These are phyloP conservation scores for Drosophila tristis DNA, from an alignment of 1,140 invertebrate species.

Conservation along the genomic window DNA sequence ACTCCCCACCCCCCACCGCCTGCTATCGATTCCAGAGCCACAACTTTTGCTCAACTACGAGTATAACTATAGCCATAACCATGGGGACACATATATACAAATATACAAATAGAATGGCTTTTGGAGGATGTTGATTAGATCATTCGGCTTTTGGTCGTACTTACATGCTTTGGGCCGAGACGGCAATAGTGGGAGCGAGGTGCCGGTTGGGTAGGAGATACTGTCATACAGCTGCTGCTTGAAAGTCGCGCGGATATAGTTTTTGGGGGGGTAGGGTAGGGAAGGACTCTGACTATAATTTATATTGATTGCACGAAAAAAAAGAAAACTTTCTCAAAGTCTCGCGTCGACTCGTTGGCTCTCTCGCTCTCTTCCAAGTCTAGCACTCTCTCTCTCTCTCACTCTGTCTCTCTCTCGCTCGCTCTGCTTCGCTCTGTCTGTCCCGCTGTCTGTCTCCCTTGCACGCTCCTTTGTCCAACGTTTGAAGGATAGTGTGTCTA, in stretches of 20 bases:
- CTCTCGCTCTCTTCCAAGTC: conserved; percentile 16
- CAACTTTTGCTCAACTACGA: too few relatives aligned
- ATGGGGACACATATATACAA: conserved; percentile 2
- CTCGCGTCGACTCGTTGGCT: conserved; percentile 36
- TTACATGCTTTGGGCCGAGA: conserved; percentile 27
- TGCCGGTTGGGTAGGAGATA: conserved; percentile 26
- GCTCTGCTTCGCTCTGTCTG: conserved; percentile 20
- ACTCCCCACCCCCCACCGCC: background rate
- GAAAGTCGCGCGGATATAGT: background rate
- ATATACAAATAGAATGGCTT: conserved; percentile 5
- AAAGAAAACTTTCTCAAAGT: conserved; percentile 25
- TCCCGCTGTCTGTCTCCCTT: conserved; percentile 21
- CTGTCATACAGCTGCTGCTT: conserved; percentile 38
- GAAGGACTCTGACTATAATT: conserved; percentile 31
- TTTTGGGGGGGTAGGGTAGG: background rate
- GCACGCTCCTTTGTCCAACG: conserved; percentile 41
- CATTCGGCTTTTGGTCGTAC: conserved; percentile 27
- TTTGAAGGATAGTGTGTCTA: conserved; percentile 12
- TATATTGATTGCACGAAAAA: conserved; percentile 65
- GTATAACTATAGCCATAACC: too few relatives aligned
- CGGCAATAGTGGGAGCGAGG: conserved; percentile 7
- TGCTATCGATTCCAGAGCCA: conserved; percentile 18
- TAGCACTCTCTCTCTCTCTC: conserved; percentile 13
- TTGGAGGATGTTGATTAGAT: conserved; percentile 34
- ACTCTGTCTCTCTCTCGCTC: conserved; percentile 12